phyloP scores from a whole-genome alignment of 2,888 invertebrate species.

The Cheilosia impressa region DNA sequence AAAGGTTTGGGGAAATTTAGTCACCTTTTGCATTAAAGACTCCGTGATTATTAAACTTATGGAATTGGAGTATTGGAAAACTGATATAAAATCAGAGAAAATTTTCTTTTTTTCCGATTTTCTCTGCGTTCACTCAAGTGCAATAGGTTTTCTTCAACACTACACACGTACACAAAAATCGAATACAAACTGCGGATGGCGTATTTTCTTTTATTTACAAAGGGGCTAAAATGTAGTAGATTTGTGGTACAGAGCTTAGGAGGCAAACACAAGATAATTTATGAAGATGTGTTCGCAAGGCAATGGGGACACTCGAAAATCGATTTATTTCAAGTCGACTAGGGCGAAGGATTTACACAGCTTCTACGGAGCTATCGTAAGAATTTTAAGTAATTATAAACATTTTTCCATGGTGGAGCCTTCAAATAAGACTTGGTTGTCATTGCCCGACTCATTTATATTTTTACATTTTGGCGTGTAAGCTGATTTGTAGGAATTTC shows the following conservation, averaged over 20 bases:
- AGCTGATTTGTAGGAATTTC: too few species aligned
- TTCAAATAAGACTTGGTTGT: too few species aligned
- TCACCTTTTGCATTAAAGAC: constrained; percentile 58
- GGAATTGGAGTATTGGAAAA: constrained; percentile 1
- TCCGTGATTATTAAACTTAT: constrained; percentile 1
- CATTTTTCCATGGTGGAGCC: too few species aligned
- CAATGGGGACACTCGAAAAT: too few species aligned
- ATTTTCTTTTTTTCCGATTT: constrained; percentile 36
- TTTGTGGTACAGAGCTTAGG: constrained; percentile 7
- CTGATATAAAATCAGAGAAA: constrained; percentile 11
- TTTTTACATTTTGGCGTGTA: too few species aligned
- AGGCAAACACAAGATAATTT: neutral
- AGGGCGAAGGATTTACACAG: too few species aligned
- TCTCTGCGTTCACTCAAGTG: constrained; percentile 51
- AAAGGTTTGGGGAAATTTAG: constrained; percentile 17
- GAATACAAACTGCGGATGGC: constrained; percentile 68
- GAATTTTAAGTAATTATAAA: too few species aligned
- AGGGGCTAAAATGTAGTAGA: constrained; percentile 61
- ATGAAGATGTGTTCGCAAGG: neutral
- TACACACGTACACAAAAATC: constrained; percentile 75
- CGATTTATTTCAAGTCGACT: too few species aligned
- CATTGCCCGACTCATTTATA: too few species aligned
- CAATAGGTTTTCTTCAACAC: constrained; percentile 56
- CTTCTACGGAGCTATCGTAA: too few species aligned
- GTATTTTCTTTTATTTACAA: constrained; percentile 67